Evolutionary conservation across 2,888 invertebrate genomes (phyloP).

Genomic region (Drosophila demipolita): DNA sequence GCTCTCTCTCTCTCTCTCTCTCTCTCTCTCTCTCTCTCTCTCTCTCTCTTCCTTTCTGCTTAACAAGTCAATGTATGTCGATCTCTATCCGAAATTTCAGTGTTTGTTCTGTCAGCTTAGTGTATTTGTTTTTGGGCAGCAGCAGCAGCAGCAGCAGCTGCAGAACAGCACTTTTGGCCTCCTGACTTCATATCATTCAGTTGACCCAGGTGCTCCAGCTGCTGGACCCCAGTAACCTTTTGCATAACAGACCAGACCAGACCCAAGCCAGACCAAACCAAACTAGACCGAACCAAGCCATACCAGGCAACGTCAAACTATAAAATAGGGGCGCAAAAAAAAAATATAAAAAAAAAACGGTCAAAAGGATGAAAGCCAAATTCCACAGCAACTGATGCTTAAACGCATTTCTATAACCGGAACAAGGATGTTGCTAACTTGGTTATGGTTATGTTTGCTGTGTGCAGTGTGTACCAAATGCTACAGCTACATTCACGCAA

Average conservation of each 20-base stretch:
- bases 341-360: conserved; percentile 15
- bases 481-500: conserved; percentile 8
- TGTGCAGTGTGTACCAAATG: conserved; percentile 34
- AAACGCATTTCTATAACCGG: conserved; percentile 76
- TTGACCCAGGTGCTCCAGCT: conserved; percentile 38
- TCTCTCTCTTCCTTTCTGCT: background rate
- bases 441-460: conserved; percentile 70
- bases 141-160: background rate
- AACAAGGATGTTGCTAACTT: conserved; percentile 74
- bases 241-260: background rate
- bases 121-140: conserved; percentile 69
- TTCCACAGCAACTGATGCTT: conserved; percentile 64
- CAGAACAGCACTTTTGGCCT: conserved; percentile 16
- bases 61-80: conserved; percentile 20
- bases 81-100: conserved; percentile 30
- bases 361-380: conserved; percentile 64
- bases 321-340: conserved; percentile 11
- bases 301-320: conserved; percentile 21
- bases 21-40: background rate
- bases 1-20: background rate
- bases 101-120: conserved; percentile 68
- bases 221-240: conserved; percentile 1
- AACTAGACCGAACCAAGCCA: background rate
- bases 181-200: conserved; percentile 31
- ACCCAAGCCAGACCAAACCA: background rate